Conservation (phyloP, 1,140 invertebrate species). For the Pantala flavescens region DNA sequence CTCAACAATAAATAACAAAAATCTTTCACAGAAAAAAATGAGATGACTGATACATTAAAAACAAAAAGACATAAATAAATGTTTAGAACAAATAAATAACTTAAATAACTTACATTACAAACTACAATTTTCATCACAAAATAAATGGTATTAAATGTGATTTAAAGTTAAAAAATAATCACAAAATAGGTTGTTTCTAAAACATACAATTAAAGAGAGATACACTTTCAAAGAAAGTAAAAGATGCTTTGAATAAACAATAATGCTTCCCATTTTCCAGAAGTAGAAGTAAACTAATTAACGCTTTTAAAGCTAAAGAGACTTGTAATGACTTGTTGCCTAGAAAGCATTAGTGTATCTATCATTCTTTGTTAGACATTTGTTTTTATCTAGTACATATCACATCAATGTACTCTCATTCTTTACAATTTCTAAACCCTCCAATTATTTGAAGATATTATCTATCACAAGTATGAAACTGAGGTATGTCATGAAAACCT, state of each 20-base stretch:
- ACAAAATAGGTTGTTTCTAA: neutral
- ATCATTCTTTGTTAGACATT: neutral
- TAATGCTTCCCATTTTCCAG: no score
- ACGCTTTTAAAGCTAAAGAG: constrained; percentile 1
- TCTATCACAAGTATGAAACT: neutral
- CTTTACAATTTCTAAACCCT: neutral
- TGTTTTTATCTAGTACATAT: no score
- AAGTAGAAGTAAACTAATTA: neutral
- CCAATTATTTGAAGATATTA: neutral
- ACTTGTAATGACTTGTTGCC: neutral
- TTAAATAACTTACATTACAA: neutral
- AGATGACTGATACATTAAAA: neutral
- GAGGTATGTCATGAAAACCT: constrained; percentile 5
- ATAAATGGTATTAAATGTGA: neutral
- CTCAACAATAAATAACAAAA: neutral
- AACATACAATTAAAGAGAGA: no score
- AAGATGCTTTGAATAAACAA: no score
- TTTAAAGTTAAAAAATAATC: neutral
- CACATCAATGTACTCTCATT: no score
- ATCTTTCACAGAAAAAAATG: neutral
- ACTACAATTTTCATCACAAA: constrained; percentile 3
- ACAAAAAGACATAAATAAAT: neutral
- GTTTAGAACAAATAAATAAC: constrained; percentile 4
- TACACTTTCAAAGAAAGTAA: no score
- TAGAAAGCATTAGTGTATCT: neutral